Percentiles rank a stretch among this genome's conserved stretches.
phyloP scores from a whole-genome alignment of 2,113 vertebrate genomes.

The Pteronura brasiliensis region DNA sequence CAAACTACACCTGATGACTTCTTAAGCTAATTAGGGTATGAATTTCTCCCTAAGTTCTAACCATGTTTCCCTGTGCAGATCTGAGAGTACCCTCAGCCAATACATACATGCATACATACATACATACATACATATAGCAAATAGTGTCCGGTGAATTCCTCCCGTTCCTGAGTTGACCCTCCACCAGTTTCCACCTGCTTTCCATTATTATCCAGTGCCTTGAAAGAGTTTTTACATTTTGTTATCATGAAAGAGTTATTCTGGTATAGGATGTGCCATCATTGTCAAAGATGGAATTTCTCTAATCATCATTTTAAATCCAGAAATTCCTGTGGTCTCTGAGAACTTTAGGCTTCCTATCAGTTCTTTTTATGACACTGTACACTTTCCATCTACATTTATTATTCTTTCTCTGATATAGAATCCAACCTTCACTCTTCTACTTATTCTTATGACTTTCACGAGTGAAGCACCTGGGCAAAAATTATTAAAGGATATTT shows the following conservation, averaged over 20 bases:
- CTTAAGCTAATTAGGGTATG: not conserved
- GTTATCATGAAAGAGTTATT: too few species aligned
- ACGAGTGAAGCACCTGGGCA: constrained; percentile 69
- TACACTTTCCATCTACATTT: constrained; percentile 72
- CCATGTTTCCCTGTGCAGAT: not conserved
- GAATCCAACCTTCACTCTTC: constrained; percentile 73
- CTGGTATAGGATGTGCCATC: not conserved
- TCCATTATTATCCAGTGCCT: not conserved
- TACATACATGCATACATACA: too few species aligned
- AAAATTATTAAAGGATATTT: constrained; percentile 63
- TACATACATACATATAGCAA: too few species aligned
- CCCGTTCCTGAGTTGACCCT: not conserved
- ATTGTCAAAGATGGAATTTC: not conserved
- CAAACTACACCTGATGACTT: not conserved
- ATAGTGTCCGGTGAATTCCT: too few species aligned
- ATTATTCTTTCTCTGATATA: constrained; percentile 74
- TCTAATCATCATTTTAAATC: not conserved
- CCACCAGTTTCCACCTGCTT: not conserved
- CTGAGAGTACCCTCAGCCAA: not conserved
- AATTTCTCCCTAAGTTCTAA: not conserved
- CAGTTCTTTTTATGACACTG: constrained; percentile 72
- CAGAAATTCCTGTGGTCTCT: not conserved
- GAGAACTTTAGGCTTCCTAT: constrained; percentile 61
- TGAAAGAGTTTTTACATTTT: not conserved
- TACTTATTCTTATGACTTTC: constrained; percentile 71